Conservation (phyloP, 2,113 vertebrate genomes). For the Nicator chloris region DNA sequence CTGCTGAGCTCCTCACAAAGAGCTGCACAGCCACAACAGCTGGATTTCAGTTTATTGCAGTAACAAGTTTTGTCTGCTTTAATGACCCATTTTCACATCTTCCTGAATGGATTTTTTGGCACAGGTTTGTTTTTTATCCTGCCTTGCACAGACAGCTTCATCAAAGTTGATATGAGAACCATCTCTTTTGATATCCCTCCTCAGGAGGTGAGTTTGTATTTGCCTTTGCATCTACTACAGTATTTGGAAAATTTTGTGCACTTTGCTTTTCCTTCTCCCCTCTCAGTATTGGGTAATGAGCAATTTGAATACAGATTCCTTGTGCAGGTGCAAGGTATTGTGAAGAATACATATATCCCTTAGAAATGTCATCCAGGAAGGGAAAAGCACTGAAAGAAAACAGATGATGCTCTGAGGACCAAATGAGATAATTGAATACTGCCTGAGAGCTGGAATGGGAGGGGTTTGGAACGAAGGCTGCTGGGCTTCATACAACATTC, state of each 20-base stretch:
- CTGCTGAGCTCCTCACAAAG: neutral
- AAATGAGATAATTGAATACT: neutral
- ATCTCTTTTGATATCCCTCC: constrained; percentile 96
- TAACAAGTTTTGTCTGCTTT: neutral
- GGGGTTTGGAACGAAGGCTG: neutral
- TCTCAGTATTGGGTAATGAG: neutral
- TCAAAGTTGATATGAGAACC: constrained; percentile 98
- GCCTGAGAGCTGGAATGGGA: neutral
- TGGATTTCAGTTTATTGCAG: neutral
- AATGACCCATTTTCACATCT: neutral
- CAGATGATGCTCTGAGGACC: neutral
- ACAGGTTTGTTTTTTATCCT: constrained; percentile 94
- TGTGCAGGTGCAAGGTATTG: neutral
- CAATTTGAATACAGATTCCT: neutral
- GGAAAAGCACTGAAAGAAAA: neutral
- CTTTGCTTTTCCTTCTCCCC: neutral
- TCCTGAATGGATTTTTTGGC: neutral
- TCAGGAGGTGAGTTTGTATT: constrained; percentile 82
- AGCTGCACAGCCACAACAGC: neutral
- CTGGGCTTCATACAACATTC: neutral
- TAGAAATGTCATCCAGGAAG: neutral
- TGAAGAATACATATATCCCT: neutral
- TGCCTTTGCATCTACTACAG: neutral
- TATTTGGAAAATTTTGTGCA: neutral
- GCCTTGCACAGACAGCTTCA: constrained; percentile 94